These are phyloP conservation scores for Drosophila bocki DNA, from an alignment of 1,140 invertebrate species.

Conservation along the genomic window DNA sequence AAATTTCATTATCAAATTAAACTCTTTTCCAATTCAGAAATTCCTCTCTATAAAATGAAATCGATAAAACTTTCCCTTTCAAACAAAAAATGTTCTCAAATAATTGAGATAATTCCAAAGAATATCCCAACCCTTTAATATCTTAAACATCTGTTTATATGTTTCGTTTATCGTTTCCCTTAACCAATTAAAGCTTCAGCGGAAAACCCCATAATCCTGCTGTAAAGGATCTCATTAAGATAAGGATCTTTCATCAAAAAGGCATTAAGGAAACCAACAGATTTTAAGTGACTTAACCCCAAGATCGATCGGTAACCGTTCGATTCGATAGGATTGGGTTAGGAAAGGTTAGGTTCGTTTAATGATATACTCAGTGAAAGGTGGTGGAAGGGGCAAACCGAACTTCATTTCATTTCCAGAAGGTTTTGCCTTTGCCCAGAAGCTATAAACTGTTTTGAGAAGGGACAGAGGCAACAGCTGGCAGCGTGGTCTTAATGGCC, in stretches of 20 bases:
- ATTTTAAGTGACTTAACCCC: constrained; percentile 44
- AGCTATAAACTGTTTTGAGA: constrained; percentile 67
- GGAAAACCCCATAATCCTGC: constrained; percentile 28
- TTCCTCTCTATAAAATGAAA: not conserved
- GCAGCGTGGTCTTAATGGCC: constrained; percentile 41
- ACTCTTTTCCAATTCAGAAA: accelerated
- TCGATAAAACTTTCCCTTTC: not conserved
- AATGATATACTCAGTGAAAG: constrained; percentile 36
- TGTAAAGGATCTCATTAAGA: constrained; percentile 45
- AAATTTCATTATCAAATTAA: not conserved
- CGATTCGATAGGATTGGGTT: constrained; percentile 28
- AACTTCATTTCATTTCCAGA: constrained; percentile 35
- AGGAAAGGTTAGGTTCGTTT: constrained; percentile 30
- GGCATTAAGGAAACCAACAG: constrained; percentile 38
- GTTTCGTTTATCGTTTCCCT: constrained; percentile 4
- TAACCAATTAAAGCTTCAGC: constrained; percentile 23
- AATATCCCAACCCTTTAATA: constrained; percentile 2
- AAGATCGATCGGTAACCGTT: constrained; percentile 50
- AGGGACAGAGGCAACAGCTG: constrained; percentile 70
- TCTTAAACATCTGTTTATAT: constrained; percentile 17
- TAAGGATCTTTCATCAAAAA: constrained; percentile 49
- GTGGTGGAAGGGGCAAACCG: constrained; percentile 6
- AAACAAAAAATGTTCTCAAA: not conserved
- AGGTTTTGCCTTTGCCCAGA: constrained; percentile 15
- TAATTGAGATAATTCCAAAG: constrained; percentile 2